Evolutionary conservation across 1,140 invertebrate genomes (phyloP), one percentile per base, ranked within the genome.

Genomic region (Bombus ignitus): DNA sequence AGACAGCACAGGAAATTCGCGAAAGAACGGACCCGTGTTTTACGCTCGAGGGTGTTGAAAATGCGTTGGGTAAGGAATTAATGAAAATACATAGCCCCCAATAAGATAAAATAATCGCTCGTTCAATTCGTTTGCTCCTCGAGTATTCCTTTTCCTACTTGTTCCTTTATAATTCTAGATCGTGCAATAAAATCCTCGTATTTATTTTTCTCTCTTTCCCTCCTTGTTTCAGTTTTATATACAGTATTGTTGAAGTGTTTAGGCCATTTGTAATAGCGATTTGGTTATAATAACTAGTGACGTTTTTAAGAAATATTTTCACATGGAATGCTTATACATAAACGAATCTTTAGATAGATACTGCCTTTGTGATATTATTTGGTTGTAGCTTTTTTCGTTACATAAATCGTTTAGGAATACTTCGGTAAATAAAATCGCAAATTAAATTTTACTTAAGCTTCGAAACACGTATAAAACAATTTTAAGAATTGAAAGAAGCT

Each of bases 91-190:
- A 53, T n/a, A 28, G 68, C 70, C n/a, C 10, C 35, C 35, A 32
- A 83, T 83, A 76, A 83, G 44, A 66, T 18, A 74, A 76, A 68
- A 76, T 74, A 76, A 83, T 83, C 22, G 57, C 42, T 53, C 28
- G 73, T 53, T 62, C 59, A 53, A 65, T 39, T 47, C 44, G 22
- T 76, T 81, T n/a, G 1, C n/a, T 57, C 57, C 47, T 12, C n/a
- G 4, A 53, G 47, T 3, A 39, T 39, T 39, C 28, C 39, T 47
- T 44, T 32, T 12, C n/a, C 44, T 15, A n/a, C 42, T 9, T 70
- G 37, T 47, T 79, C 8, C 59, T 44, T 66, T n/a, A 12, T 35
- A 65, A 68, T 32, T 18, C 10, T 53, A 53, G 22, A 32, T 12
- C 32, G 3, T 8, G 1, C 28, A 42, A 72, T 44, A 44, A 42